Conservation (phyloP, 1,140 invertebrate species). For the Berghia stephanieae region DNA sequence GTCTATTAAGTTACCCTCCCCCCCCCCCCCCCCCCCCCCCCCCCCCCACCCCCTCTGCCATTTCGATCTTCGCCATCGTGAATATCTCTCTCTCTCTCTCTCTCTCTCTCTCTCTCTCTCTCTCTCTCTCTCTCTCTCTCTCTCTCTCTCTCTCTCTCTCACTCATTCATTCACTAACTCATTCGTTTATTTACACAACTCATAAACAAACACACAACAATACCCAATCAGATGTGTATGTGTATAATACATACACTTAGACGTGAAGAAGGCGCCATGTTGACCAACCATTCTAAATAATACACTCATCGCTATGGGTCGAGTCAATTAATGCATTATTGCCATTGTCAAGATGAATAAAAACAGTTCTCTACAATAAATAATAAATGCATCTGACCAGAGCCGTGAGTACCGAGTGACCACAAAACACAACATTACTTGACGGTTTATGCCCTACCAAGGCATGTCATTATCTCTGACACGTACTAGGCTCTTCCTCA, state of each 20-base stretch:
- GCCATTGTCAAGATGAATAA: too few species aligned
- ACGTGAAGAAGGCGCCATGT: background rate
- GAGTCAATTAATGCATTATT: too few species aligned
- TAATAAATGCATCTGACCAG: too few species aligned
- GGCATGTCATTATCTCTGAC: too few species aligned
- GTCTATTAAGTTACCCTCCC: background rate
- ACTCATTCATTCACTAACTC: background rate
- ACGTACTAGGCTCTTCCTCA: too few species aligned
- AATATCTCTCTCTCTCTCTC: background rate
- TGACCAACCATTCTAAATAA: background rate
- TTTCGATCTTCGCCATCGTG: background rate
- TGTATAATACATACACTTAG: background rate
- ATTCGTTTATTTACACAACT: background rate
- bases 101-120: background rate
- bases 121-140: background rate
- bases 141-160: constrained; percentile 13
- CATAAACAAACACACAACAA: background rate
- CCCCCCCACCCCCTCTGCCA: background rate
- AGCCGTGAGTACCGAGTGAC: too few species aligned
- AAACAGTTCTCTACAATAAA: too few species aligned
- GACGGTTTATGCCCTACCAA: too few species aligned
- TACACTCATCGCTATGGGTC: too few species aligned
- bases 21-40: background rate
- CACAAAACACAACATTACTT: too few species aligned
- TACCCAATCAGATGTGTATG: background rate